Evolutionary conservation across 2,888 invertebrate genomes (phyloP), one percentile per base, ranked within the genome.

Genomic region (Lordiphosa fenestrarum): DNA sequence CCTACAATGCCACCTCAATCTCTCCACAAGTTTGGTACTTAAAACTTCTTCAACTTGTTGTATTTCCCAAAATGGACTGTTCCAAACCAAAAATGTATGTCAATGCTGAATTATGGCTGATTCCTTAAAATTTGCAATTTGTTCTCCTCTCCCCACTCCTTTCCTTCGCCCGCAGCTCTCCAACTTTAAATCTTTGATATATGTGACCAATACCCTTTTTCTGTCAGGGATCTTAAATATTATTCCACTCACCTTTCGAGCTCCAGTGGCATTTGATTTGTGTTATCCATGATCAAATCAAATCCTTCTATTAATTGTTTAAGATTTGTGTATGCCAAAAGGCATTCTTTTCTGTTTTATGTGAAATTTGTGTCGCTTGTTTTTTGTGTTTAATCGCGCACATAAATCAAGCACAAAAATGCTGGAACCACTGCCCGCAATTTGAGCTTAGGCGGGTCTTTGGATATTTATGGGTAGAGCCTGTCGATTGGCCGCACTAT

Each of bases 211-310:
- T n/a, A 3, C 2, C 23, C 23, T 4, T 23, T 23, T 23, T 19
- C 3, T 23, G 23, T 0, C 23, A 6, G 23, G 23, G 23, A 5
- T 6, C 10, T 36, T 4, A 9, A 13, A 33, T 15, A 10, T 15
- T 33, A 33, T 33, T 30, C 30, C 5, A 72, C 84, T 77, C 56
- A 84, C 84, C 84, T 85, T 73, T 84, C 84, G 25, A 84, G 66
- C 71, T 84, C 84, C 59, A 83, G 33, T 41, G 73, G 71, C 66
- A 60, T 65, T 69, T 69, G 78, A 67, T 71, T 77, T 57, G 67
- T 71, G 44, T 66, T 86, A 86, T 84, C 84, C 84, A 84, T 84
- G 50, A 56, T 70, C 33, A 37, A 49, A 36, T 36, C 35, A 30
- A 50, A 68, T 73, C 66, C 71, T 62, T 65, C 57, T 54, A 42